A percentile compares a stretch with the other conserved stretches of the same genome.
These are phyloP conservation scores for Hemicentrotus pulcherrimus DNA, from an alignment of 35 echinoderm and acorn worm species.

Conservation along the genomic window DNA sequence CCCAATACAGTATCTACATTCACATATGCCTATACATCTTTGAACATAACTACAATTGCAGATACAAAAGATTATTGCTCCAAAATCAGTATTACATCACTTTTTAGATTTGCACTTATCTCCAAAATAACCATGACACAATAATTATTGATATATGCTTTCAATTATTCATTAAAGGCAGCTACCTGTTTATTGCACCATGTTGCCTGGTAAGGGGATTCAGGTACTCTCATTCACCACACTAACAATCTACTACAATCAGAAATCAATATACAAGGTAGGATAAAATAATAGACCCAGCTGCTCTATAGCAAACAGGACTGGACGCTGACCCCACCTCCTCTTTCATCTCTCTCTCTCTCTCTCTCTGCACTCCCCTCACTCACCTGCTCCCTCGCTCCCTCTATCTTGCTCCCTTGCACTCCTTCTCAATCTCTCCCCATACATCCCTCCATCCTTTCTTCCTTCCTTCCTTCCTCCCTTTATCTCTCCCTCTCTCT, in stretches of 20 bases:
- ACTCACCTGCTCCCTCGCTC: no score
- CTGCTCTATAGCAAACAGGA: neutral
- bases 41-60: no score
- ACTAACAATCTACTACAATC: neutral
- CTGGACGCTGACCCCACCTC: neutral
- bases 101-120: neutral
- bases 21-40: no score
- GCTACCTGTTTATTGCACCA: neutral
- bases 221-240: neutral
- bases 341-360: neutral
- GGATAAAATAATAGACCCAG: neutral
- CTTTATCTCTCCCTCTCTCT: no score
- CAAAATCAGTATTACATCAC: no score
- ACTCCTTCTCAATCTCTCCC: no score
- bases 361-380: no score
- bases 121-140: neutral
- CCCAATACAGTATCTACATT: no score
- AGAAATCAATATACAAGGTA: neutral
- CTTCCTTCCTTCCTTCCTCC: no score
- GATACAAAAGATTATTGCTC: no score
- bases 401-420: no score
- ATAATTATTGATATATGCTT: neutral
- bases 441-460: no score
- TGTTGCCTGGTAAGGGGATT: neutral
- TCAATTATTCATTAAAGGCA: neutral